Evolutionary conservation across 2,113 vertebrate genomes (phyloP).

Genomic region (Hydrolagus affinis): DNA sequence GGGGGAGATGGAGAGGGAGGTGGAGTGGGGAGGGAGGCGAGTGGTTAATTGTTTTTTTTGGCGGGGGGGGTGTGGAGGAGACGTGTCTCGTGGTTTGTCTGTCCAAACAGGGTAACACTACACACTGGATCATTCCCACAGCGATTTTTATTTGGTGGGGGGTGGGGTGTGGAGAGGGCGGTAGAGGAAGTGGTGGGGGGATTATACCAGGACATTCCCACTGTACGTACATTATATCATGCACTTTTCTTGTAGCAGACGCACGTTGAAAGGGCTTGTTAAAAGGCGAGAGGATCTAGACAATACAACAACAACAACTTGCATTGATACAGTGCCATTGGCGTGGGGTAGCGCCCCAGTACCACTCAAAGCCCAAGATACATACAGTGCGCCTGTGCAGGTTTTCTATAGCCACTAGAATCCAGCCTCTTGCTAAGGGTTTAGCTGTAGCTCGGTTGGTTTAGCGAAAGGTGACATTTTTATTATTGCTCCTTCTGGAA

Average conservation of each 20-base stretch:
- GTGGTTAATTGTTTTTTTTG: conserved; percentile 44
- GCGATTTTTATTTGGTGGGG: neutral
- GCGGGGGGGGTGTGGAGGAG: conserved; percentile 35
- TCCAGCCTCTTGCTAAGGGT: no score
- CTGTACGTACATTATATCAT: conserved; percentile 5
- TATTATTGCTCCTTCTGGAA: no score
- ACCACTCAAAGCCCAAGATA: no score
- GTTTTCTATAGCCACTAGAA: no score
- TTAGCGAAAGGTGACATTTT: no score
- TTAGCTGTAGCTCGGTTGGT: no score
- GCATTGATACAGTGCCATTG: no score
- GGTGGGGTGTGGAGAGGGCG: no score
- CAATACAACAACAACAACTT: no score
- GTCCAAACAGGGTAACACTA: conserved; percentile 43
- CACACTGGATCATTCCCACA: conserved; percentile 9
- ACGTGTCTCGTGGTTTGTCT: conserved; percentile 38
- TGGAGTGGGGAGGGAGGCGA: conserved; percentile 34
- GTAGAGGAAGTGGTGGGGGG: no score
- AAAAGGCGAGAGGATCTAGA: neutral
- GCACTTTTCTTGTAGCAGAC: conserved; percentile 13
- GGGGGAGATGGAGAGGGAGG: conserved; percentile 32
- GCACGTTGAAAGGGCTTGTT: conserved; percentile 3
- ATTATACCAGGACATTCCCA: neutral
- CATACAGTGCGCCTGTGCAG: no score
- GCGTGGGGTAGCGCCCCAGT: no score